These are phyloP conservation scores for Ptiloglossa arizonensis DNA, from an alignment of 1,140 invertebrate genomes.

Conservation along the genomic window DNA sequence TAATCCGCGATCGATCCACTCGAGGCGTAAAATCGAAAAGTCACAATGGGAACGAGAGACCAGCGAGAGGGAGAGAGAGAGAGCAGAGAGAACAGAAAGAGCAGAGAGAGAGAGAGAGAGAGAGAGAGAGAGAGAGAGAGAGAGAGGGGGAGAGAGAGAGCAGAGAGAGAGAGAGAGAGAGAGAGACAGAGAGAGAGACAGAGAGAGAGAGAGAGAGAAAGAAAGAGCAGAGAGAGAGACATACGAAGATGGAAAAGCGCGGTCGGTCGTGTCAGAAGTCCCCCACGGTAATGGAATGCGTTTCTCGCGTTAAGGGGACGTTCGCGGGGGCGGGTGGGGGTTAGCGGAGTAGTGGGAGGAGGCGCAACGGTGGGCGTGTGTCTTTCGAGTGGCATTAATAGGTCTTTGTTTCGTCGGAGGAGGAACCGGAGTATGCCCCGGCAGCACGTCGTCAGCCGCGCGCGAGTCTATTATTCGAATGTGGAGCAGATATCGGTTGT, in stretches of 20 bases:
- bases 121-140: background rate
- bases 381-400: conserved; percentile 73
- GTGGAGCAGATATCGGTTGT: conserved; percentile 77
- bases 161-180: too few relatives aligned
- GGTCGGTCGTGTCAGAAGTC: conserved; percentile 25
- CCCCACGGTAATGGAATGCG: conserved; percentile 38
- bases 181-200: too few relatives aligned
- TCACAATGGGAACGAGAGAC: background rate
- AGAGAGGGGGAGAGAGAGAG: background rate
- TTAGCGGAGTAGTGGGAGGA: too few relatives aligned
- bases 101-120: too few relatives aligned
- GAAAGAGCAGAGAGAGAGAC: too few relatives aligned
- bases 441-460: conserved; percentile 58
- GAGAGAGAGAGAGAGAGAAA: too few relatives aligned
- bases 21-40: background rate
- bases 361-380: conserved; percentile 41
- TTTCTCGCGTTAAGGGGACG: conserved; percentile 37
- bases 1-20: background rate
- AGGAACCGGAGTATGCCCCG: conserved; percentile 42
- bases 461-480: conserved; percentile 76
- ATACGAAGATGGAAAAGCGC: too few relatives aligned
- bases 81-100: background rate
- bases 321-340: too few relatives aligned
- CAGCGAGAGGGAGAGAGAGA: background rate
- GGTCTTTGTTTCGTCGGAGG: conserved; percentile 70